Conservation (phyloP, 2,113 vertebrate species). For the Procapra przewalskii region DNA sequence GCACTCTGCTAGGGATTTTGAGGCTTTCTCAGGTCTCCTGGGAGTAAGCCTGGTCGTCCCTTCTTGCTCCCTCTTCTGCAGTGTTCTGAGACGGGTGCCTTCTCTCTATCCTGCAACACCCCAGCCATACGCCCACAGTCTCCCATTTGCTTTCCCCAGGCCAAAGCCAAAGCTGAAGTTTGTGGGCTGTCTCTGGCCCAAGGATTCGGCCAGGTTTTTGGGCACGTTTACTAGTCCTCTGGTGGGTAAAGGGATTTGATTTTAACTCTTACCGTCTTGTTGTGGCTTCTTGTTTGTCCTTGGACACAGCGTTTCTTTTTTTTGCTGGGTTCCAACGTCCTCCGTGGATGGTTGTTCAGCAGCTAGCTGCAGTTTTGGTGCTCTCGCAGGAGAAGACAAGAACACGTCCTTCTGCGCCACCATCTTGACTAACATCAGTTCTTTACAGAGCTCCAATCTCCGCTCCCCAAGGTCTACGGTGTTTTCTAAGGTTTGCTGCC, state of each 20-base stretch:
- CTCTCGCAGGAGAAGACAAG: not conserved
- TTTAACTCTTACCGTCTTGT: not conserved
- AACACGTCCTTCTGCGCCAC: not conserved
- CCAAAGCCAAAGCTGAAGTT: not conserved
- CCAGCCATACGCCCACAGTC: not conserved
- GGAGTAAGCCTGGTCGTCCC: not conserved
- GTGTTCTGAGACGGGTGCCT: no score
- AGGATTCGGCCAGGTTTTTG: not conserved
- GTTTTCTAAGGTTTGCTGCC: constrained; percentile 87
- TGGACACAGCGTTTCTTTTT: not conserved
- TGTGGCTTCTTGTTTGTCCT: not conserved
- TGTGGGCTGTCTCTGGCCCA: not conserved
- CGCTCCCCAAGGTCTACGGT: constrained; percentile 96
- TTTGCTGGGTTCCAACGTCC: not conserved
- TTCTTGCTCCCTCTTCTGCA: not conserved
- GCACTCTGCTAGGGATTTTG: not conserved
- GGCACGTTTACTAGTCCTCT: not conserved
- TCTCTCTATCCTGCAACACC: not conserved
- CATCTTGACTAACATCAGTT: constrained; percentile 13
- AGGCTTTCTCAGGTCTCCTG: not conserved
- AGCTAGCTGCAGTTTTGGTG: not conserved
- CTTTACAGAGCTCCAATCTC: constrained; percentile 96
- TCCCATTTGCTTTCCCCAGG: not conserved
- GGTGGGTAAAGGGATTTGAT: not conserved
- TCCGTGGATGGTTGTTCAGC: not conserved